These are phyloP conservation scores for Sebastes cheni DNA, from an alignment of 2,797 vertebrate species.

Conservation along the genomic window DNA sequence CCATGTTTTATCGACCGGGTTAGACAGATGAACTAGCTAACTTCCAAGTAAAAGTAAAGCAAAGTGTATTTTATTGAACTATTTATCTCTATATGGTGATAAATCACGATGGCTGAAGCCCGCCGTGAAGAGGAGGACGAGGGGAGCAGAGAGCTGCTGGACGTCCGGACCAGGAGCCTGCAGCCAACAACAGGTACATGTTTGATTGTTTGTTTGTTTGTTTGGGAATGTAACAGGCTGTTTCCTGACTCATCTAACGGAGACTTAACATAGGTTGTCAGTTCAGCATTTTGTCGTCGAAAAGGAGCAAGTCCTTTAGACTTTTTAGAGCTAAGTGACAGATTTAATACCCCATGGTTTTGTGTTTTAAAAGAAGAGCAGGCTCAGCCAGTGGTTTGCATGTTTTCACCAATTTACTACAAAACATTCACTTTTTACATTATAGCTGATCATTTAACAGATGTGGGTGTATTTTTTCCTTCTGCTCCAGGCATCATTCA, in stretches of 20 bases:
- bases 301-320: no score
- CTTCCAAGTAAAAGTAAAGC: no score
- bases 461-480: background rate
- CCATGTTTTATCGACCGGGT: background rate
- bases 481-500: no score
- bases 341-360: background rate
- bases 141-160: constrained; percentile 80
- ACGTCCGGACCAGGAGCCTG: constrained; percentile 69
- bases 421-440: background rate
- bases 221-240: background rate
- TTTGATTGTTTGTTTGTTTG: background rate
- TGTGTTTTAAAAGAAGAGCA: background rate
- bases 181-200: constrained; percentile 81
- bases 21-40: background rate
- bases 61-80: background rate
- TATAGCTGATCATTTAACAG: background rate
- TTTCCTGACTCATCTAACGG: background rate
- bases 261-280: background rate
- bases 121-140: constrained; percentile 84
- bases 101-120: constrained; percentile 88
- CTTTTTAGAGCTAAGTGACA: background rate
- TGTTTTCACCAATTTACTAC: background rate
- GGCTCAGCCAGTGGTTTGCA: accelerated
- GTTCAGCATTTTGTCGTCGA: background rate
- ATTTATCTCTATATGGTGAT: background rate